These are phyloP conservation scores for Corythornis cristatus DNA, from an alignment of 2,113 vertebrate genomes.

Conservation along the genomic window DNA sequence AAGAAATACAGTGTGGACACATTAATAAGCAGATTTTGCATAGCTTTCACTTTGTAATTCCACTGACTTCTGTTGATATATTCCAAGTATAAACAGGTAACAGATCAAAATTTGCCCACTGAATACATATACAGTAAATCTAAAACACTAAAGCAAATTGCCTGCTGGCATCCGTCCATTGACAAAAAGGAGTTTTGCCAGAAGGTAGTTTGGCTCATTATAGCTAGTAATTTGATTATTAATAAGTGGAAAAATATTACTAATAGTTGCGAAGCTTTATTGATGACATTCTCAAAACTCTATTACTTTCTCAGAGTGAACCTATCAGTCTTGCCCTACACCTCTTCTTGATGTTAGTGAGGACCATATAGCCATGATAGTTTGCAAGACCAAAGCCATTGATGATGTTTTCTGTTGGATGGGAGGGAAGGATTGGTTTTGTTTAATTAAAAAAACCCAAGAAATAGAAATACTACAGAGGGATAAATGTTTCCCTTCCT, in stretches of 20 bases:
- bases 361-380: not conserved
- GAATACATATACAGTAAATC: slow-evolving; percentile 15
- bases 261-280: slow-evolving; percentile 53
- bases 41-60: not conserved
- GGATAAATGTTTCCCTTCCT: slow-evolving; percentile 64
- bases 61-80: slow-evolving; percentile 17
- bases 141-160: slow-evolving; percentile 50
- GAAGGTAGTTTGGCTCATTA: slow-evolving; percentile 66
- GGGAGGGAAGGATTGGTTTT: slow-evolving; percentile 2
- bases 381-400: slow-evolving; percentile 26
- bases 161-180: slow-evolving; percentile 31
- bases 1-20: not conserved
- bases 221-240: slow-evolving; percentile 59
- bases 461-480: slow-evolving; percentile 57
- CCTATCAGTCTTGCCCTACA: not conserved
- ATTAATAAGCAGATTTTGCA: slow-evolving; percentile 31
- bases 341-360: not conserved
- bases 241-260: slow-evolving; percentile 60
- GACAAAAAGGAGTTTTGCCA: slow-evolving; percentile 58
- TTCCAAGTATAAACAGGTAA: slow-evolving; percentile 59
- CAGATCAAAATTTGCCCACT: slow-evolving; percentile 48
- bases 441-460: slow-evolving; percentile 45
- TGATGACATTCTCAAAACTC: slow-evolving; percentile 23
- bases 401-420: slow-evolving; percentile 36
- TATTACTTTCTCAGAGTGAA: not conserved